Base-by-base conservation (phyloP, 2,113 vertebrate genomes). In the Heloderma charlesbogerti region DNA sequence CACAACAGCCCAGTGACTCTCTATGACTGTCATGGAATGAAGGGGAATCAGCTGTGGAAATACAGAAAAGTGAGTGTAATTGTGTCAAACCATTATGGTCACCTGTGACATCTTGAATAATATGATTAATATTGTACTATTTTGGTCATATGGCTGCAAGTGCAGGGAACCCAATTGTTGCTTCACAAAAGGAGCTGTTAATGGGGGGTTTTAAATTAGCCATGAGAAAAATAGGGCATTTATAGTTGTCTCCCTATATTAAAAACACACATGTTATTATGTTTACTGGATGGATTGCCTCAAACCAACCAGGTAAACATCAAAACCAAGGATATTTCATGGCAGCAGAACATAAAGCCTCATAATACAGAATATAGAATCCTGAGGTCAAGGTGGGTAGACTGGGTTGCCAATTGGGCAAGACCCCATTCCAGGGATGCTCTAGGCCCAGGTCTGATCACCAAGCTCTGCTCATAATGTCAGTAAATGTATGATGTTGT, bases 21-120 rank as follows among this genome's bases (percentile, higher is more conserved):
- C 88, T 99, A 99, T 12, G 99, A 99, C 96, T 99, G 99, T 54
- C 99, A 99, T 75, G 98, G 99, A 94, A 99, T 99, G 99, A 99
- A 98, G 95, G 99, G 99, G 2, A 99, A 99, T 97, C 99, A 99
- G 97, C 98, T 99, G 84, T 99, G 99, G 99, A 98, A 97, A 95
- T 99, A 99, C 95, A 96, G 98, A 69, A 97, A 98, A 97, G 99
- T 99, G 96, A 0, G 45, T 86, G 40, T 43, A 0, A 34, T 0
- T 88, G 81, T 88, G 75, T 92, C 93, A 80, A 3, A 29, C 1
- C 84, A 74, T 85, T 75, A 29, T 67, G 57, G 54, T 81, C 10
- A 1, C 16, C 89, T 86, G 77, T 0, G 0, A 84, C 83, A 86
- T 85, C 66, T 89, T 86, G 34, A 84, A 85, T 86, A 74, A 71